A percentile compares a stretch with the other conserved stretches of the same genome.
These are phyloP conservation scores for Camponotus vicinus DNA, from an alignment of 1,140 invertebrate genomes.

Conservation along the genomic window DNA sequence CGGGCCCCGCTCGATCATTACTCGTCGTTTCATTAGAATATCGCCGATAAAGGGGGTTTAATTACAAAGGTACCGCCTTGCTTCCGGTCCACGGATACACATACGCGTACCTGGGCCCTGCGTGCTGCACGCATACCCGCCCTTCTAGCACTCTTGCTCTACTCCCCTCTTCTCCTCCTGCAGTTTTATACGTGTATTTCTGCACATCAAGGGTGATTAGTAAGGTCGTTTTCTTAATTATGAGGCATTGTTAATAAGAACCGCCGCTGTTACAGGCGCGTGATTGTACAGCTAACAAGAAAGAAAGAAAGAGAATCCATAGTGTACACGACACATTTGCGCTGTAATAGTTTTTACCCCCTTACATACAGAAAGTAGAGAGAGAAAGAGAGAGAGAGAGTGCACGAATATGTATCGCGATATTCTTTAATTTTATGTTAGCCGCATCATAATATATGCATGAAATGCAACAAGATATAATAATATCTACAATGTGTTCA, in stretches of 20 bases:
- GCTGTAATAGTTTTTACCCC: slow-evolving; percentile 40
- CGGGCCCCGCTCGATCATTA: slow-evolving; percentile 78
- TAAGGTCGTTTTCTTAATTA: slow-evolving; percentile 75
- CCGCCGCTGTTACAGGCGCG: slow-evolving; percentile 23
- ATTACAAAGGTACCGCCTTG: slow-evolving; percentile 81
- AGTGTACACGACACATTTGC: neutral
- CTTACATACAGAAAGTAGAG: neutral
- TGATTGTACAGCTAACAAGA: slow-evolving; percentile 62
- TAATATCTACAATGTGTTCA: neutral
- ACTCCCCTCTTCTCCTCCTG: neutral
- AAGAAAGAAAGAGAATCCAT: neutral
- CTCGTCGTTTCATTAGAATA: slow-evolving; percentile 83
- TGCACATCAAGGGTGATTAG: slow-evolving; percentile 70
- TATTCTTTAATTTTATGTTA: slow-evolving; percentile 43
- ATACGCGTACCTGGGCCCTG: slow-evolving; percentile 66
- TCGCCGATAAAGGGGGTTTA: slow-evolving; percentile 82
- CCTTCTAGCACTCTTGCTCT: slow-evolving; percentile 41
- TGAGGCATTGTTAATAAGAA: slow-evolving; percentile 60
- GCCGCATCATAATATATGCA: slow-evolving; percentile 16
- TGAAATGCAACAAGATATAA: slow-evolving; percentile 23
- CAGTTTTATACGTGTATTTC: slow-evolving; percentile 59
- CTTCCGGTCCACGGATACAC: slow-evolving; percentile 77
- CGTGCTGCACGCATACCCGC: slow-evolving; percentile 78
- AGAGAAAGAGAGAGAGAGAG: neutral
- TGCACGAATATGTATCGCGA: slow-evolving; percentile 3